Evolutionary conservation across 2,797 vertebrate genomes (phyloP).

Genomic region (Gorsachius magnificus): DNA sequence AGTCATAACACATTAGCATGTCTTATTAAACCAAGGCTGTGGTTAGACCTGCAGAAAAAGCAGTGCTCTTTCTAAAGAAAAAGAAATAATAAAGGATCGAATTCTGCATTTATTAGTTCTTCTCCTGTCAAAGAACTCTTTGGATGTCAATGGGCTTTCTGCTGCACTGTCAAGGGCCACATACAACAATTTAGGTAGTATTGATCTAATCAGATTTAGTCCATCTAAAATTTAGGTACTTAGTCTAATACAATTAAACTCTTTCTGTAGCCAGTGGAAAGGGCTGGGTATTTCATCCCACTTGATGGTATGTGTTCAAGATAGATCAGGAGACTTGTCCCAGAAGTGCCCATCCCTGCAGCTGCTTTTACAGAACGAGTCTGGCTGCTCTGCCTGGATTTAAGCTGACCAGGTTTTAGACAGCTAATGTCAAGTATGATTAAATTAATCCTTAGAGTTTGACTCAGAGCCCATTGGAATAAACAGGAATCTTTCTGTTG

Average conservation of each 20-base stretch:
- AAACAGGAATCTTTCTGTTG: constrained; percentile 18
- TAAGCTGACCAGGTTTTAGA: constrained; percentile 9
- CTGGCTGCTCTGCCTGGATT: constrained; percentile 4
- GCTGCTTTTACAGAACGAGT: neutral
- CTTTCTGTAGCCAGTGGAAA: neutral
- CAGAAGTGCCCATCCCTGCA: neutral
- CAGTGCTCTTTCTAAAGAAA: constrained; percentile 15
- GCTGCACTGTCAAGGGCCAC: neutral
- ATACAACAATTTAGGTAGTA: neutral
- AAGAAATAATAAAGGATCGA: constrained; percentile 19
- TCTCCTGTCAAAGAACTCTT: constrained; percentile 10
- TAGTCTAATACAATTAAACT: neutral
- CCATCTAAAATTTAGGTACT: neutral
- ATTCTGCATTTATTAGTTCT: constrained; percentile 32
- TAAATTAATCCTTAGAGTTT: constrained; percentile 20
- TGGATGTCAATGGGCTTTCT: neutral
- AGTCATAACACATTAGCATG: constrained; percentile 74
- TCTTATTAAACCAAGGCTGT: constrained; percentile 76
- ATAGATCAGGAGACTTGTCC: neutral
- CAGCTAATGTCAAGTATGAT: neutral
- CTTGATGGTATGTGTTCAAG: neutral
- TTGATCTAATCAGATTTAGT: constrained; percentile 23
- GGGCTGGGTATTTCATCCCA: neutral
- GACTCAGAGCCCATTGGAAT: neutral
- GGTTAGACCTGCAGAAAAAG: constrained; percentile 53